Evolutionary conservation across 2,797 vertebrate species (phyloP), one percentile per base, ranked within the genome.

Genomic region (Taenioides sp.): DNA sequence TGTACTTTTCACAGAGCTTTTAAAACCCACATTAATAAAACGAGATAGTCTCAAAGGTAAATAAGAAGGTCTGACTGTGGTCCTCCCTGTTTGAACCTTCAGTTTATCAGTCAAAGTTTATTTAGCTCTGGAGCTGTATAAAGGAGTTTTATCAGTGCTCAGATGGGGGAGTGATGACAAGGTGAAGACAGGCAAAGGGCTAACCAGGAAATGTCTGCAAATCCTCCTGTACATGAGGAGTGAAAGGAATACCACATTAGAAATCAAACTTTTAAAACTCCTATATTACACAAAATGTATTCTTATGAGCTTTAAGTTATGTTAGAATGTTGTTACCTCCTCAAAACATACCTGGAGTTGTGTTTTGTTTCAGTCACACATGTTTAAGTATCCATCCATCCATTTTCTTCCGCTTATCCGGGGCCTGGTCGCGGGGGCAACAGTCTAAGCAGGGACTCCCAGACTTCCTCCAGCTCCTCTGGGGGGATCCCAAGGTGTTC

Each of bases 41-140:
- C 25, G 1, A 20, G 20, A 74, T 74, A 72, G 76, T 78, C 75
- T 64, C 49, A 62, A 54, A 80, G 74, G 43, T 62, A 73, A 78
- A 80, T 71, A 70, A 40, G 25, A 57, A 31, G 37, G 68, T 37
- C 14, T 27, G 49, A 37, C 72, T 57, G 47, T 63, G 71, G 64
- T 76, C 71, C 16, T 72, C 27, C 74, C 59, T 63, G 69, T 20
- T 14, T 5, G 31, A 65, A 69, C 74, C 71, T 69, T 40, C 1
- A 16, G 0, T 69, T 79, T 75, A 77, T 83, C 69, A 73, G 67
- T 4, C 57, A 43, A 62, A 69, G 83, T 89, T 86, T 86, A 86
- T 89, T 70, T 73, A 80, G 69, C 72, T 52, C 34, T 72, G 73
- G 9, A 76, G 34, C 69, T 86, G 81, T 80, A 61, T 78, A 81